These are phyloP conservation scores for Drosophila biarmipes DNA, from an alignment of 1,140 invertebrate species.

Conservation along the genomic window DNA sequence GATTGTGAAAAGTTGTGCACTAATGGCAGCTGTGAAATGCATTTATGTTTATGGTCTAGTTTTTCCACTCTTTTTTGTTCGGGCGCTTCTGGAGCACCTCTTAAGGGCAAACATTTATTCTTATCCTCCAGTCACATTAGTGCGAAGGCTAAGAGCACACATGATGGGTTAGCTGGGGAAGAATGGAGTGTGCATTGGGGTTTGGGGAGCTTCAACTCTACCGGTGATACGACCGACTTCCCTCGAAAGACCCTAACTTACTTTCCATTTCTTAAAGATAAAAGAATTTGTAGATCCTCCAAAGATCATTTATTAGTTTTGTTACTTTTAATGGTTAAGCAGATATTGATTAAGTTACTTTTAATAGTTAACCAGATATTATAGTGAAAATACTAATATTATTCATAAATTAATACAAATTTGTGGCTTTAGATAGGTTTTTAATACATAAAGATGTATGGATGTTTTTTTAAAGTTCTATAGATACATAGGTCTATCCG, in stretches of 20 bases:
- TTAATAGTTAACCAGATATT: too few relatives aligned
- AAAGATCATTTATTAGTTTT: too few relatives aligned
- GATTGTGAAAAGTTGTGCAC: conserved; percentile 51
- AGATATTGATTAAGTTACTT: too few relatives aligned
- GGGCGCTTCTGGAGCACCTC: conserved; percentile 27
- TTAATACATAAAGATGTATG: too few relatives aligned
- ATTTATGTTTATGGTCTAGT: conserved; percentile 74
- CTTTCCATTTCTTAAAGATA: too few relatives aligned
- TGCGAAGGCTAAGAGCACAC: conserved; percentile 36
- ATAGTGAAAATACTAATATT: too few relatives aligned
- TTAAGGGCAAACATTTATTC: conserved; percentile 48
- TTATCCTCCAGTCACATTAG: conserved; percentile 39
- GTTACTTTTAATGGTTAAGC: too few relatives aligned
- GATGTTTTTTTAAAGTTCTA: too few relatives aligned
- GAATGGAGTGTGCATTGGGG: not conserved
- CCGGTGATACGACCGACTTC: not conserved
- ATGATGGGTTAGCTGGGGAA: not conserved
- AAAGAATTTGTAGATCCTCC: too few relatives aligned
- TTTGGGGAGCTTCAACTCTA: not conserved
- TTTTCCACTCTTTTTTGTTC: conserved; percentile 39
- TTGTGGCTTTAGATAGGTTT: too few relatives aligned
- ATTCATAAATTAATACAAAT: too few relatives aligned
- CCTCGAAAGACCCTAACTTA: not conserved
- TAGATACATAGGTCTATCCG: too few relatives aligned
- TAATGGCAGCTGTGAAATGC: conserved; percentile 72